Conservation (phyloP, 2,888 invertebrate species). For the Thereva nobilitata region DNA sequence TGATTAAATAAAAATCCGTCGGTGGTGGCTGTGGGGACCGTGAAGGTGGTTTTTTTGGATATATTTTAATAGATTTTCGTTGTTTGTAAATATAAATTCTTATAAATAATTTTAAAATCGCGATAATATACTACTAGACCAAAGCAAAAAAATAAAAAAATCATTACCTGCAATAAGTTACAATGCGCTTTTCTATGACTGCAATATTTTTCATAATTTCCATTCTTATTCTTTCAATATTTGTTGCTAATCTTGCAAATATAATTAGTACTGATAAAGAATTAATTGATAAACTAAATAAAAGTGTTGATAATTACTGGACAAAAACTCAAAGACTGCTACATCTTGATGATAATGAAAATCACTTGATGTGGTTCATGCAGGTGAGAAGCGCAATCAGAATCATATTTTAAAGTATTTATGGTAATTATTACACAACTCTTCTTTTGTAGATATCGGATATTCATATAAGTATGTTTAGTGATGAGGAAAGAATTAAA, state of each 20-base stretch:
- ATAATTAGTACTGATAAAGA: conserved; percentile 65
- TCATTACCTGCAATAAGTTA: not conserved
- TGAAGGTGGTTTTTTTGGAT: too few species aligned
- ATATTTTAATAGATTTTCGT: too few species aligned
- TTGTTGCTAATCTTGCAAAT: conserved; percentile 71
- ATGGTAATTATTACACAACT: too few species aligned
- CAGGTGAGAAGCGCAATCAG: conserved; percentile 64
- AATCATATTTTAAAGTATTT: not conserved
- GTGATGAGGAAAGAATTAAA: conserved; percentile 72
- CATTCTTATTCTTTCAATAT: conserved; percentile 68
- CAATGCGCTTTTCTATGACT: conserved; percentile 69
- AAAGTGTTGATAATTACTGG: conserved; percentile 49
- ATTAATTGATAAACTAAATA: conserved; percentile 55
- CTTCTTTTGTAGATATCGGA: conserved; percentile 75
- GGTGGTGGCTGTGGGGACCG: too few species aligned
- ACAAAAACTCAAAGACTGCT: conserved; percentile 55
- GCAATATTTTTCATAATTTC: conserved; percentile 65
- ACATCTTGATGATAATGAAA: conserved; percentile 61
- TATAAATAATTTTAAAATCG: not conserved
- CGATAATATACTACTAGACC: not conserved
- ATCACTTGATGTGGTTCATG: conserved; percentile 75
- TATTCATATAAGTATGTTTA: conserved; percentile 84
- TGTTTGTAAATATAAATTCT: too few species aligned
- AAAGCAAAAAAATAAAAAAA: not conserved
- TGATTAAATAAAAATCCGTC: too few species aligned